These are phyloP conservation scores for Drosophila subsilvestris DNA, from an alignment of 2,888 invertebrate species.

Conservation along the genomic window DNA sequence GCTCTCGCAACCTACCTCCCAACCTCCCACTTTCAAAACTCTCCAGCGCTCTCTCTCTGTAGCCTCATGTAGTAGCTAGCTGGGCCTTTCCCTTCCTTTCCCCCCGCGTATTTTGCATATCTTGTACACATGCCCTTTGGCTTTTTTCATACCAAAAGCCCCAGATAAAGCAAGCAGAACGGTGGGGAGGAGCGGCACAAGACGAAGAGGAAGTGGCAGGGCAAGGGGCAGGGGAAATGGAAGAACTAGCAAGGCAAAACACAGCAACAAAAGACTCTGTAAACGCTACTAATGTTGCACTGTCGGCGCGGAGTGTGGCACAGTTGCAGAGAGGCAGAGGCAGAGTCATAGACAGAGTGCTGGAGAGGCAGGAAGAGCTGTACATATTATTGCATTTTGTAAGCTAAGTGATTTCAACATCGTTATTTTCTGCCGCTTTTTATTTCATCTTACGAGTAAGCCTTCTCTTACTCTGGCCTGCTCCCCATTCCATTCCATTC, in stretches of 20 bases:
- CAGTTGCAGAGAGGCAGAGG: background rate
- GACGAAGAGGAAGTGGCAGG: conserved; percentile 5
- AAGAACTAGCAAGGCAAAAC: conserved; percentile 12
- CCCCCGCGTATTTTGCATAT: conserved; percentile 33
- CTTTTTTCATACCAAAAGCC: conserved; percentile 35
- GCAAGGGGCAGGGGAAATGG: conserved; percentile 13
- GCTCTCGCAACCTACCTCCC: background rate
- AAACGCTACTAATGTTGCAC: conserved; percentile 66
- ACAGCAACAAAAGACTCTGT: conserved; percentile 52
- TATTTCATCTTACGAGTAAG: conserved; percentile 39
- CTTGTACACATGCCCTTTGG: conserved; percentile 43
- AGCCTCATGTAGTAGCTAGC: conserved; percentile 3
- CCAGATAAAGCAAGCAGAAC: conserved; percentile 5
- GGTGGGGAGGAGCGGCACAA: background rate
- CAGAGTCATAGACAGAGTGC: background rate
- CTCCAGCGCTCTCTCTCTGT: conserved; percentile 5
- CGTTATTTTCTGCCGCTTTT: conserved; percentile 59
- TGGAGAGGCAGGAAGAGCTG: conserved; percentile 21
- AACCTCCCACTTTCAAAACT: conserved; percentile 6
- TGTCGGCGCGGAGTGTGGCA: conserved; percentile 17
- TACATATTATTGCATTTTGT: conserved; percentile 66
- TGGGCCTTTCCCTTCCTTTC: conserved; percentile 12
- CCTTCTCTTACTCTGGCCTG: background rate
- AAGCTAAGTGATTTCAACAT: conserved; percentile 70
- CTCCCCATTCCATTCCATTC: background rate